Base-by-base conservation (phyloP, 35 echinoderm and acorn worm species). In the Stichopus chloronotus region DNA sequence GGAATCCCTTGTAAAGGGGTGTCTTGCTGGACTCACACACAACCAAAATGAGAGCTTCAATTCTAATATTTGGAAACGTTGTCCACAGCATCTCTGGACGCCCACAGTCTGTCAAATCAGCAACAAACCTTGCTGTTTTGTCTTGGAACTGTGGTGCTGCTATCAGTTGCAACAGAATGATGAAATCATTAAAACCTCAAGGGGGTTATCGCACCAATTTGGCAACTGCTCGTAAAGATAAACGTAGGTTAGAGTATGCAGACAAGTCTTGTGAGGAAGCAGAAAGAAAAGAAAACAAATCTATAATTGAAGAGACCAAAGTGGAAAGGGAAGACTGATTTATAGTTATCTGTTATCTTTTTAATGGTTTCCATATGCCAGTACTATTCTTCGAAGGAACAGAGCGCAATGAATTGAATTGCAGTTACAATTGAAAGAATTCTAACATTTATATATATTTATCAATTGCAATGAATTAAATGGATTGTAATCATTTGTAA, bases 61-160 rank as follows among this genome's bases (percentile, higher is more conserved):
- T 74, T 14, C 69, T 10, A 19, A 22, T 10, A 8, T 74, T 3
- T 74, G 69, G 69, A 74, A 74, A 22, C 69, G 9, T 10, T 74
- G 69, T 10, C 69, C 69, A 74, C 16, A 74, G 69, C 69, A 74
- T 74, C 69, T 74, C 23, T 74, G 69, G 69, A 74, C 14, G 69
- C 69, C 69, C 69, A 74, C 69, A 10, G 69, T 74, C 69, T 74
- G 69, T 74, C 69, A 74, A 74, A 74, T 19, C 69, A 74, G 69
- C 69, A 74, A 22, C 69, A 74, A 74, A 74, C 69, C 69, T 74
- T 74, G 69, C 69, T 74, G 69, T 74, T 74, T 22, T 74, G 69
- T 22, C 16, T 14, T 74, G 69, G 69, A 74, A 74, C 9, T 74
- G 69, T 74, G 69, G 69, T 74, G 69, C 69, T 10, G 23, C 69